Base-by-base conservation (phyloP, 2,113 vertebrate species). In the Vanacampus margaritifer region DNA sequence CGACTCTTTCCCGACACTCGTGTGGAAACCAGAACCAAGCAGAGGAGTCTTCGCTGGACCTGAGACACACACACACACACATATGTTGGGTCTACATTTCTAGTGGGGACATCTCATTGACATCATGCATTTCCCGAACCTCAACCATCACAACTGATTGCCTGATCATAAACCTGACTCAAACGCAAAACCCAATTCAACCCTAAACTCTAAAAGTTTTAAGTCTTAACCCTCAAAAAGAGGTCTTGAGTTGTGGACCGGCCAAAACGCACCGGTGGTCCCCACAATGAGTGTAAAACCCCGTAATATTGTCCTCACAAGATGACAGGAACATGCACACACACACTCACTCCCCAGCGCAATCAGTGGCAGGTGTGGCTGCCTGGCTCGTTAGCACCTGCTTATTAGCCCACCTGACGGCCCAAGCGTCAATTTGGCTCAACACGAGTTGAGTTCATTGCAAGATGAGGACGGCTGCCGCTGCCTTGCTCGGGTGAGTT, bases 1-100 rank as follows among this genome's bases (percentile, higher is more conserved):
- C 0, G 95, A 97, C 84, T 98, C 97, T 86, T 98, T 99, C 17
- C 97, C 96, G 59, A 98, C 88, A 43, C 93, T 96, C 73, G 94
- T 94, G 1, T 98, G 95, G 84, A 98, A 98, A 50, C 95, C 94
- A 68, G 93, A 93, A 62, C 95, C 95, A 68, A 99, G 86, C 14
- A 93, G 91, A 0, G 94, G 95, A 67, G 94, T 91, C 83, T 98
- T 99, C 37, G 92, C 94, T 10, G 95, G 91, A 91, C 95, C 97
- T 98, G 54, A 70, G 62, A 72, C 32, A 82, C 32, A 39, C 17
- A 36, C 45, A 1, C 26, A 6, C 46, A 50, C 67, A n/a, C n/a
- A n/a, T n/a, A n/a, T n/a, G n/a, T n/a, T n/a, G n/a, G n/a, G n/a
- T n/a, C n/a, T n/a, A n/a, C n/a, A n/a, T n/a, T n/a, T n/a, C n/a